Percentiles rank a stretch among this genome's conserved stretches.
These are phyloP conservation scores for Palaemon carinicauda DNA, from an alignment of 1,140 invertebrate genomes.

Conservation along the genomic window DNA sequence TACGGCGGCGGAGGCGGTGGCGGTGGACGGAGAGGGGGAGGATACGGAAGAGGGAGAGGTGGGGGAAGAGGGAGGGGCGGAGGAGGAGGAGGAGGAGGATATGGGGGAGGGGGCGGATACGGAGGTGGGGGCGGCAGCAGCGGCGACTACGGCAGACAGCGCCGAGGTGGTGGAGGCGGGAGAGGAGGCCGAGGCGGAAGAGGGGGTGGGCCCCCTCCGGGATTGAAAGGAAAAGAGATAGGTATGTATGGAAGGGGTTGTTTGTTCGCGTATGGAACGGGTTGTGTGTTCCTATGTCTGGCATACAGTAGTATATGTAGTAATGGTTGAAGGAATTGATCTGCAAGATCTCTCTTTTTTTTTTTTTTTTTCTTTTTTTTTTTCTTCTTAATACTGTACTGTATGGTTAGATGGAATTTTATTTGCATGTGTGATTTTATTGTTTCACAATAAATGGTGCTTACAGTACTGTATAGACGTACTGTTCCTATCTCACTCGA, in stretches of 20 bases:
- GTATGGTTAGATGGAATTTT: too few species aligned
- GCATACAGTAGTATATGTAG: not conserved
- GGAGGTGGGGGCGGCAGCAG: not conserved
- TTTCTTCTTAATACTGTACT: too few species aligned
- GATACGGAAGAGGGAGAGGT: not conserved
- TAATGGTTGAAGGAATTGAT: too few species aligned
- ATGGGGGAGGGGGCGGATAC: not conserved
- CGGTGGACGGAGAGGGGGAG: not conserved
- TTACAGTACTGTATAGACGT: too few species aligned
- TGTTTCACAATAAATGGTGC: too few species aligned
- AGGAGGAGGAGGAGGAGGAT: not conserved
- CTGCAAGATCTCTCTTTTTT: too few species aligned
- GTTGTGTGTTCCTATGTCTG: not conserved
- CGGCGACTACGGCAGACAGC: not conserved
- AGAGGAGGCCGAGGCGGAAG: not conserved
- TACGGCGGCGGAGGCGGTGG: not conserved
- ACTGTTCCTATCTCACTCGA: too few species aligned
- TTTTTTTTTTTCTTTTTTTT: too few species aligned
- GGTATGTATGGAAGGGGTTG: not conserved
- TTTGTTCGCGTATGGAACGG: not conserved
- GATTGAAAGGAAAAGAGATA: slow-evolving; percentile 18
- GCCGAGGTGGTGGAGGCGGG: not conserved
- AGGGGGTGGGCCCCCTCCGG: not conserved
- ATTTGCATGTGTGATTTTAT: too few species aligned
- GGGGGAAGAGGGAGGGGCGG: slow-evolving; percentile 18